Conservation (phyloP, 2,888 invertebrate genomes). For the Fragum whitleyi region DNA sequence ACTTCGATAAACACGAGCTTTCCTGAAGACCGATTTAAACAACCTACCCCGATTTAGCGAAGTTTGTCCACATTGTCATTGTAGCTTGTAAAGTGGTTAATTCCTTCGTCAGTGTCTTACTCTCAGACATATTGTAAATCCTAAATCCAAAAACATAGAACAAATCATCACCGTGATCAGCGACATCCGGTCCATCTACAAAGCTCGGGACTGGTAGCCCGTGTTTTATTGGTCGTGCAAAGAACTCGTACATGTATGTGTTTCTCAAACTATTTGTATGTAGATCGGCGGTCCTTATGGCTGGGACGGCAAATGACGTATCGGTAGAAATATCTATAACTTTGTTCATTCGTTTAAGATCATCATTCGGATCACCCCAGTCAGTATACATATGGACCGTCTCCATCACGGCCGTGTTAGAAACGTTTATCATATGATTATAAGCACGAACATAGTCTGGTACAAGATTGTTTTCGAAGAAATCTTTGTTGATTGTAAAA, state of each 20-base stretch:
- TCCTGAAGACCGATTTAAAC: too few relatives aligned
- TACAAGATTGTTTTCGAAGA: background rate
- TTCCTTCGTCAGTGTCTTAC: background rate
- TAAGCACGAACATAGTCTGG: background rate
- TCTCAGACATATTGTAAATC: slow-evolving; percentile 13
- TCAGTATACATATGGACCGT: background rate
- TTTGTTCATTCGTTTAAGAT: background rate
- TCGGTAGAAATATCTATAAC: background rate
- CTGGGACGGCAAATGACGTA: background rate
- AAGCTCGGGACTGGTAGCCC: background rate
- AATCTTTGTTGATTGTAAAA: background rate
- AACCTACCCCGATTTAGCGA: slow-evolving; percentile 5
- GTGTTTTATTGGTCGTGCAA: background rate
- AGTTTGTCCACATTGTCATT: slow-evolving; percentile 9
- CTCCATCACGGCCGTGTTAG: background rate
- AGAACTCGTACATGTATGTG: slow-evolving; percentile 8
- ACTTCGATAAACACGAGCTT: too few relatives aligned
- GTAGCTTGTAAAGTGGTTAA: background rate
- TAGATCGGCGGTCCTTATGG: background rate
- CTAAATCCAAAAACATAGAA: too few relatives aligned
- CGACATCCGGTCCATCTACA: background rate
- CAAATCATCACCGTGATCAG: background rate
- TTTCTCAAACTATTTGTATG: background rate
- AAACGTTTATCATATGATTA: background rate
- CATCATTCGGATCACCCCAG: slow-evolving; percentile 6